Conservation (phyloP, 2,888 invertebrate species). For the Deladenus siricidicola region DNA sequence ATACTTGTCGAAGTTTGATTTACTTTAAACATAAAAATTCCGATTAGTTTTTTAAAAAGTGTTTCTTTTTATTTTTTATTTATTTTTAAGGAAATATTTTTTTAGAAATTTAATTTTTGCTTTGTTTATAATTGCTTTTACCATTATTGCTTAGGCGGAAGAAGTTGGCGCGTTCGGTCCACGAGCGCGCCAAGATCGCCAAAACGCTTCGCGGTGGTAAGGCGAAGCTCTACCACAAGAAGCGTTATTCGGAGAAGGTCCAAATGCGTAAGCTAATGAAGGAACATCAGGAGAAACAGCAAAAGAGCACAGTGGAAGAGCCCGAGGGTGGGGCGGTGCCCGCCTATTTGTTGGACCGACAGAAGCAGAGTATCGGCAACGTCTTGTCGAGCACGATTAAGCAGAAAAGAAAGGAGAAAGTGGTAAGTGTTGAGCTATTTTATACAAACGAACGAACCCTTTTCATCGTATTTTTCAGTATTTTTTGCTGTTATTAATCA, state of each 20-base stretch:
- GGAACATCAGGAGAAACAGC: conserved; percentile 88
- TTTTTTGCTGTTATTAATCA: no score
- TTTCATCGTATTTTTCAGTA: neutral
- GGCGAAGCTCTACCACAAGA: conserved; percentile 92
- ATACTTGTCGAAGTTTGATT: no score
- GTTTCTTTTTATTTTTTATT: neutral
- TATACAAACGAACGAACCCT: neutral
- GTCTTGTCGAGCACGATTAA: conserved; percentile 97
- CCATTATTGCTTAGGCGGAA: conserved; percentile 65
- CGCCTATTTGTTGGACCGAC: conserved; percentile 90
- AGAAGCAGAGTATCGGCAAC: conserved; percentile 84
- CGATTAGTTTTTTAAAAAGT: no score
- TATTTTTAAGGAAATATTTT: neutral
- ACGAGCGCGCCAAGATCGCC: conserved; percentile 81
- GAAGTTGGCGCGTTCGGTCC: conserved; percentile 84
- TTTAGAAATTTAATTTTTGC: no score
- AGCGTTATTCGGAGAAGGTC: conserved; percentile 84
- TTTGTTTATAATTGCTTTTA: conserved; percentile 2
- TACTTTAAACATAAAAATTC: no score
- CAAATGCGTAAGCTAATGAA: conserved; percentile 63
- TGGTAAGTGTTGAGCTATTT: conserved; percentile 56
- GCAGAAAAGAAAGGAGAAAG: conserved; percentile 97
- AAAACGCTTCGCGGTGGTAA: conserved; percentile 85
- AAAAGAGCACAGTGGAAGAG: conserved; percentile 65
- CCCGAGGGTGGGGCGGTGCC: conserved; percentile 83